Conservation (phyloP, 2,888 invertebrate species). For the Drosophila paranaensis region DNA sequence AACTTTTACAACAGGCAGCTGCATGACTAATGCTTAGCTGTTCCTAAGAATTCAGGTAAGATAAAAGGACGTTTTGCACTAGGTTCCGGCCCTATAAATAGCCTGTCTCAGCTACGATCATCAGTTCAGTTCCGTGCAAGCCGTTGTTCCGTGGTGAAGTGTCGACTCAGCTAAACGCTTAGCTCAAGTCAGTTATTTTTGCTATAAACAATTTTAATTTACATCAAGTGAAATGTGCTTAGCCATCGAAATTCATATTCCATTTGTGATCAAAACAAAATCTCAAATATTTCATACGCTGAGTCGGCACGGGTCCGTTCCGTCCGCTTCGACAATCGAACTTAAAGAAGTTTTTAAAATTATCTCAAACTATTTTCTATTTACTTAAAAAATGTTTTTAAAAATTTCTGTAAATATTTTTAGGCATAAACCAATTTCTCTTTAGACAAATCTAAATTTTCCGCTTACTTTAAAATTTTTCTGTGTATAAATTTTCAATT, state of each 20-base stretch:
- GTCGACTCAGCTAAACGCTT: not conserved
- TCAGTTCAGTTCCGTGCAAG: constrained; percentile 5
- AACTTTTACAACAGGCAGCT: not conserved
- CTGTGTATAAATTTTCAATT: not conserved
- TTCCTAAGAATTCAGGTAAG: not conserved
- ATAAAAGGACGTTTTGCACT: not conserved
- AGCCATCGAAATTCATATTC: not conserved
- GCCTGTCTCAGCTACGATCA: not conserved
- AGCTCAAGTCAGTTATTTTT: not conserved
- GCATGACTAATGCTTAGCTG: not conserved
- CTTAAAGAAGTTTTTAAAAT: not conserved
- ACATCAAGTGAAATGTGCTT: not conserved
- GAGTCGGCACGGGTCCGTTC: constrained; percentile 10
- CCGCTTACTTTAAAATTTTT: no score
- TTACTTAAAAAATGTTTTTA: not conserved
- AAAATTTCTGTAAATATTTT: not conserved
- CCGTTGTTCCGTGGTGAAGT: constrained; percentile 8
- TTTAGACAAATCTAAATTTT: not conserved
- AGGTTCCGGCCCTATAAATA: constrained; percentile 1
- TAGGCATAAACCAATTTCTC: not conserved
- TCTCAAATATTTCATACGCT: not conserved
- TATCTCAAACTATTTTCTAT: not conserved
- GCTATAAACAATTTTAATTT: not conserved
- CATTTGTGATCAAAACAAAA: not conserved
- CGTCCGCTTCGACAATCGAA: not conserved